Evolutionary conservation across 2,888 invertebrate species (phyloP), one percentile per base, ranked within the genome.

Genomic region (Unio delphinus): DNA sequence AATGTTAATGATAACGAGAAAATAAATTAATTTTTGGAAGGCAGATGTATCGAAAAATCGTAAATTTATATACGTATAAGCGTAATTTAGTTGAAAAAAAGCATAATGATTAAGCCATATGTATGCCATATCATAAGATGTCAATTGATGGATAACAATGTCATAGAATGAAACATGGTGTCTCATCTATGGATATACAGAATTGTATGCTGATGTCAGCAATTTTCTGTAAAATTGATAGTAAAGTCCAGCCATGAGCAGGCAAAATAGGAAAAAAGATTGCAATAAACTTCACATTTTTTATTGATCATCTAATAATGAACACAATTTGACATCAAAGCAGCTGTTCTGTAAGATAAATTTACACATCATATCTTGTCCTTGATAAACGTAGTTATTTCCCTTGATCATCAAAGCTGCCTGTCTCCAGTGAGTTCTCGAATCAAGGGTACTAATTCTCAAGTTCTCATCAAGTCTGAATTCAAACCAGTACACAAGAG

Each of bases 401-500:
- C 71, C 69, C 34, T 78, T 77, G 56, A 85, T 79, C 73, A 88
- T 84, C 11, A 86, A 72, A 4, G 83, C 85, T 28, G 86, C 85
- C 69, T 86, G 88, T 72, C 79, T 82, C 83, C 83, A 86, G 69
- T 85, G 84, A 17, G 70, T 78, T 57, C 76, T 67, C 8, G 80
- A 68, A 68, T 84, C 84, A 5, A 83, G 61, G 2, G 86, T 87
- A 54, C 76, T 78, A 8, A 86, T 57, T 8, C 73, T 73, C 45
- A 77, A 70, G 59, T 78, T 76, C 4, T 80, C 76, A 8, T 69
- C 69, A 45, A 87, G 64, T 54, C 73, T 70, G 23, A 87, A 65
- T 61, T 87, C 83, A 74, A 87, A 87, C 88, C 87, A 88, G 73
- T 85, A 87, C 15, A 86, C 74, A 26, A 88, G 73, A 7, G 86